Evolutionary conservation across 2,113 vertebrate species (phyloP).

Genomic region (Oryzias celebensis): DNA sequence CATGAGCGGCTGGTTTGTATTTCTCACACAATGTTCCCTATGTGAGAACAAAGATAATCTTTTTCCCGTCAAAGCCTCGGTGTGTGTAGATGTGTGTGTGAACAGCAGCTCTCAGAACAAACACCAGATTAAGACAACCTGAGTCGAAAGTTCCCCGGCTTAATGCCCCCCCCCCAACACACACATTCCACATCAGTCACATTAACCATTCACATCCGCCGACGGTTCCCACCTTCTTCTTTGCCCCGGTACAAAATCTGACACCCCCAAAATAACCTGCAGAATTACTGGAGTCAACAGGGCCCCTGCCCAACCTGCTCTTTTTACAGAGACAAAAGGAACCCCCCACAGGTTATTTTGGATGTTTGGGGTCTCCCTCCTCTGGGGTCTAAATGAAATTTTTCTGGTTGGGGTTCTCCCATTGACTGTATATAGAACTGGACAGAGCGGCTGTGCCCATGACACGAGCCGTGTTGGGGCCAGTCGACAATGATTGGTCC

Average conservation of each 20-base stretch:
- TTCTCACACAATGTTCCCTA: not conserved
- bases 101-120: constrained; percentile 11
- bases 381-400: constrained; percentile 69
- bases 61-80: not conserved
- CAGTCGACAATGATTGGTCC: too few species aligned
- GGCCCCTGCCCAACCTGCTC: constrained; percentile 51
- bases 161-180: constrained; percentile 30
- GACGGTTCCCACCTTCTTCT: constrained; percentile 20
- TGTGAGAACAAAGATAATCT: not conserved
- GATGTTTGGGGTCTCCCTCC: constrained; percentile 49
- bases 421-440: too few species aligned
- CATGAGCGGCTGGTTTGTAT: constrained; percentile 19
- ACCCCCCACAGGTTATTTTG: constrained; percentile 63
- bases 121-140: constrained; percentile 38
- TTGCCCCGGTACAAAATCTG: constrained; percentile 58
- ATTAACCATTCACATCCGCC: constrained; percentile 72
- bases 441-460: too few species aligned
- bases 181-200: constrained; percentile 52
- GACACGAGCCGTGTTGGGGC: too few species aligned
- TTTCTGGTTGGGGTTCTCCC: constrained; percentile 30
- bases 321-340: constrained; percentile 72
- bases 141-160: constrained; percentile 35
- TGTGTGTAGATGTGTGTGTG: not conserved
- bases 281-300: constrained; percentile 62
- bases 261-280: constrained; percentile 70